Evolutionary conservation across 2,888 invertebrate genomes (phyloP).

Genomic region (Plagiodera versicolora): DNA sequence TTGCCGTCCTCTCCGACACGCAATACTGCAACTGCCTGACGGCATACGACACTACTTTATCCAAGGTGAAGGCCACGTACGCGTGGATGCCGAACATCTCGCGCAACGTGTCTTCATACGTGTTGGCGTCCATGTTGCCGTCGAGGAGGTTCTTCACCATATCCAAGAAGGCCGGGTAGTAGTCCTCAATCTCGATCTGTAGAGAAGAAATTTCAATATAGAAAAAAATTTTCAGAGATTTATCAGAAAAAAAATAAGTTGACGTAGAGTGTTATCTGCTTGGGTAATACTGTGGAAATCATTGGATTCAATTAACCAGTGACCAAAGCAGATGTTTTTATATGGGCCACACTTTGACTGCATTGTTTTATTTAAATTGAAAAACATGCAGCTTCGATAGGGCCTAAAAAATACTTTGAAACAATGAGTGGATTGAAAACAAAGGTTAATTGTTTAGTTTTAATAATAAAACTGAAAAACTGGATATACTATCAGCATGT

Average conservation of each 20-base stretch:
- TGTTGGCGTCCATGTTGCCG: slow-evolving; percentile 89
- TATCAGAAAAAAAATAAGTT: too few relatives aligned
- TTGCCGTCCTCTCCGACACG: slow-evolving; percentile 83
- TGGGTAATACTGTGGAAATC: slow-evolving; percentile 10
- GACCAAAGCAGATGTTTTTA: slow-evolving; percentile 5
- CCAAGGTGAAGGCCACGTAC: slow-evolving; percentile 94
- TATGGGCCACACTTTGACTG: slow-evolving; percentile 4
- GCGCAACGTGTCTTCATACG: slow-evolving; percentile 91
- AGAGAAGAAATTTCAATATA: too few relatives aligned
- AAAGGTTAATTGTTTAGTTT: too few relatives aligned
- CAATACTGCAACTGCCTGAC: slow-evolving; percentile 91
- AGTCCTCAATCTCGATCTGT: slow-evolving; percentile 82
- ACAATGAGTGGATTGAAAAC: too few relatives aligned
- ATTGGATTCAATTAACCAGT: background rate
- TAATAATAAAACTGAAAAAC: too few relatives aligned
- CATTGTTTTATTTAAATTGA: background rate
- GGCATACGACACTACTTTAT: slow-evolving; percentile 83
- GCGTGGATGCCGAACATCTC: slow-evolving; percentile 99
- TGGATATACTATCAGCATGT: too few relatives aligned
- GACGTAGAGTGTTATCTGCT: slow-evolving; percentile 4
- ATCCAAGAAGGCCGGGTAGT: slow-evolving; percentile 90
- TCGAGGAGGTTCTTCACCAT: slow-evolving; percentile 94
- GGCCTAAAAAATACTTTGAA: too few relatives aligned
- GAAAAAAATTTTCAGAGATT: too few relatives aligned
- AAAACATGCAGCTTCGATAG: slow-evolving; percentile 3